Percentiles rank a stretch among this genome's conserved stretches.
Conservation (phyloP, 2,888 invertebrate genomes). For the Amphipoea lucens region DNA sequence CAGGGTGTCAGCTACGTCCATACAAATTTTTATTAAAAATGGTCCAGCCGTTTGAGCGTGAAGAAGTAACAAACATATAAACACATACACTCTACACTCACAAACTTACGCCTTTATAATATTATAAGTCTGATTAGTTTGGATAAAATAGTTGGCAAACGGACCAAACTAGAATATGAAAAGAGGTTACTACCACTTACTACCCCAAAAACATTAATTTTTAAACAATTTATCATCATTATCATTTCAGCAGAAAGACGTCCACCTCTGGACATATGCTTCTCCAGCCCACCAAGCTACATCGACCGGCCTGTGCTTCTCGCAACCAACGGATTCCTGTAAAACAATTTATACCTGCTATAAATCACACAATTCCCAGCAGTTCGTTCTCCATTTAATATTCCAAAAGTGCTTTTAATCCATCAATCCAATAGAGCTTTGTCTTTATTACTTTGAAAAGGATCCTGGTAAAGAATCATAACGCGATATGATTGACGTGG, state of each 20-base stretch:
- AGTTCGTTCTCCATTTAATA: slow-evolving; percentile 2
- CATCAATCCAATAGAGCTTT: too few relatives aligned
- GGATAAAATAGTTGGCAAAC: too few relatives aligned
- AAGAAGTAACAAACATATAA: too few relatives aligned
- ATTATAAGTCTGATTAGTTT: too few relatives aligned
- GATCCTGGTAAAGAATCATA: not conserved
- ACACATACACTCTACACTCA: too few relatives aligned
- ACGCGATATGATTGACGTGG: slow-evolving; percentile 7
- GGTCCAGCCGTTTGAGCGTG: too few relatives aligned
- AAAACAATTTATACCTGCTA: not conserved
- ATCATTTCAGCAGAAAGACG: not conserved
- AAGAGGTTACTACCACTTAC: not conserved
- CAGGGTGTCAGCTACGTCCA: too few relatives aligned
- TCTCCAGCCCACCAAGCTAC: too few relatives aligned
- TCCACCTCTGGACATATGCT: not conserved
- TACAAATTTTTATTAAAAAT: too few relatives aligned
- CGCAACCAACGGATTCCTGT: not conserved
- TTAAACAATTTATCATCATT: not conserved
- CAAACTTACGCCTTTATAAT: too few relatives aligned
- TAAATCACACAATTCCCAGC: not conserved
- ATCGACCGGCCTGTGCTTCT: too few relatives aligned
- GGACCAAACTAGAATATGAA: not conserved
- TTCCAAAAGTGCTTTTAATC: not conserved
- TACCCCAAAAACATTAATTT: not conserved
- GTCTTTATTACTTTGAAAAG: not conserved